Percentiles rank a stretch among this genome's conserved stretches.
phyloP scores from a whole-genome alignment of 2,113 vertebrate species.

The Serilophus lunatus region DNA sequence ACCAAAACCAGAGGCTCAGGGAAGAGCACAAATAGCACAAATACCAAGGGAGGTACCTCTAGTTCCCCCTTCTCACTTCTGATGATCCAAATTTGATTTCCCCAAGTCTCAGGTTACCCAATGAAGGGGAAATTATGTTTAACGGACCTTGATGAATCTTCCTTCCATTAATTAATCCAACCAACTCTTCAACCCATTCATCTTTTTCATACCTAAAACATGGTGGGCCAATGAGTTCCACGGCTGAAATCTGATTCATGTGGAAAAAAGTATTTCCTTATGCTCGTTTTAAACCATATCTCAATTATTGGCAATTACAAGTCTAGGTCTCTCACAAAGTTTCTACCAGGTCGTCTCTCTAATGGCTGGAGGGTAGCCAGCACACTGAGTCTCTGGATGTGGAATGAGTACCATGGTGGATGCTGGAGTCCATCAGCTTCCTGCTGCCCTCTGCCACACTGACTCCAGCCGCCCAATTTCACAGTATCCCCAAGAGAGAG shows the following conservation, averaged over 20 bases:
- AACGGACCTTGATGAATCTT: neutral
- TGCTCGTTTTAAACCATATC: neutral
- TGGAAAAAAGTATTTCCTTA: neutral
- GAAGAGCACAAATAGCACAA: neutral
- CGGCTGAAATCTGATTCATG: neutral
- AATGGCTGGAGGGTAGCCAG: neutral
- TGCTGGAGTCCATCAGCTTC: neutral
- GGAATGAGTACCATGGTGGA: neutral
- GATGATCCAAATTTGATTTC: neutral
- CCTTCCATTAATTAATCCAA: neutral
- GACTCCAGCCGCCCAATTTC: neutral
- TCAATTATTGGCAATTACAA: neutral
- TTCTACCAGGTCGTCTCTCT: neutral
- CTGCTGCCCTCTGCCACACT: neutral
- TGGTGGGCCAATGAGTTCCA: neutral
- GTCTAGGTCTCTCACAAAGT: neutral
- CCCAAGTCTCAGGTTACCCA: neutral
- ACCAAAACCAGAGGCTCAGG: neutral
- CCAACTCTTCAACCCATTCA: neutral
- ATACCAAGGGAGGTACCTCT: neutral
- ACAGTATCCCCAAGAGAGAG: neutral
- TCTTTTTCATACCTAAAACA: neutral
- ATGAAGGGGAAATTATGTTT: neutral
- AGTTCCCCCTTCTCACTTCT: neutral
- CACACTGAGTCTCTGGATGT: neutral